Base-by-base conservation (phyloP, 2,797 vertebrate genomes). In the Poecile montanus region DNA sequence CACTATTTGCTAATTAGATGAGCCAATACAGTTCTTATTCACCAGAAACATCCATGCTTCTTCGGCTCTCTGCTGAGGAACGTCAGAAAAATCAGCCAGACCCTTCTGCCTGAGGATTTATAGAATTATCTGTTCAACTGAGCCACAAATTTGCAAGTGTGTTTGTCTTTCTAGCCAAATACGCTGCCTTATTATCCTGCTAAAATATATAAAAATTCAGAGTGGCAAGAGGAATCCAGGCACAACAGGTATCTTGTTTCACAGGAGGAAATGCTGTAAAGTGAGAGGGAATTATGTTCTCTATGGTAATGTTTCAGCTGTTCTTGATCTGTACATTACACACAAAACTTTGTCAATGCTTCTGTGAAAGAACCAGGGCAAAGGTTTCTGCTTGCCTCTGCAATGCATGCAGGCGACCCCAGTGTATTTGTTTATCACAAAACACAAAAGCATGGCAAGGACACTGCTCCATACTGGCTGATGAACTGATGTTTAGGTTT, bases 401-500 rank as follows among this genome's bases (percentile, higher is more conserved):
- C 45, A 27, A 20, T 7, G 12, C 16, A 17, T n/a, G 42, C 51
- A 73, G 60, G 23, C 19, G 12, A 56, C 29, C 27, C 7, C 62
- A n/a, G 8, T 7, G 11, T 17, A 73, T 57, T 68, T 66, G 10
- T 66, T 75, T 30, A 22, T 58, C 27, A 51, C 50, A 66, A 44
- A 5, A 0, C 32, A 48, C 16, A 25, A 42, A 81, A 79, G 12
- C 32, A 30, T 10, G 4, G 47, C 34, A 42, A 81, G 20, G 16
- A 10, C 62, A 32, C 16, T 67, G 29, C 17, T 62, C 27, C 27
- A 58, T 13, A 36, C 22, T 25, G 72, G 12, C 25, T 75, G 84
- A 51, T 76, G 94, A 60, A 61, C 63, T 61, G 80, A 90, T 79
- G 40, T 65, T 92, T 91, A 94, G 80, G 88, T 96, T 96, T 96